phyloP scores from a whole-genome alignment of 2,113 vertebrate genomes.

The Psephotus haematonotus region DNA sequence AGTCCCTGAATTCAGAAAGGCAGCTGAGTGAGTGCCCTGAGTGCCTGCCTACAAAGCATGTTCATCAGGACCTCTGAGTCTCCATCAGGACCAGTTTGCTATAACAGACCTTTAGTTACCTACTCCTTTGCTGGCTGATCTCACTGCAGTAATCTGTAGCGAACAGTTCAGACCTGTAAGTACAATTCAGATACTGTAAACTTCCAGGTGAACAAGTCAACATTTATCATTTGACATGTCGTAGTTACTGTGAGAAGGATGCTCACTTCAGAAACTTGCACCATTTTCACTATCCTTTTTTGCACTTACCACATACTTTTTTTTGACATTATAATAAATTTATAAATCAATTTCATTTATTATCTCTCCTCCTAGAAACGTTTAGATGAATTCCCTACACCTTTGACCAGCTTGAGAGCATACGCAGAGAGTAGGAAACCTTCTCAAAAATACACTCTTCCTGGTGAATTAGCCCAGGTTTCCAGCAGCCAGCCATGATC shows the following conservation, averaged over 20 bases:
- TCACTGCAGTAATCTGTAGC: not conserved
- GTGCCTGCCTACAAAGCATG: not conserved
- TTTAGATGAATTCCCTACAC: not conserved
- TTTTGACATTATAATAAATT: not conserved
- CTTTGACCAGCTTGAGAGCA: not conserved
- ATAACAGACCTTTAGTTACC: not conserved
- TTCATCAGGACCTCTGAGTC: fast-evolving
- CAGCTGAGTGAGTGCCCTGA: not conserved
- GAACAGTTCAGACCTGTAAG: not conserved
- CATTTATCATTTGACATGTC: not conserved
- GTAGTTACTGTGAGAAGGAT: not conserved
- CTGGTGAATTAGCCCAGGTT: not conserved
- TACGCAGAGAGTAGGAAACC: not conserved
- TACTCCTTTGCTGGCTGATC: not conserved
- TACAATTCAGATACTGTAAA: not conserved
- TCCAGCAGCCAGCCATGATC: not conserved
- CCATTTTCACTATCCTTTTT: not conserved
- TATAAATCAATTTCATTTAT: not conserved
- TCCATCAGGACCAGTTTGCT: not conserved
- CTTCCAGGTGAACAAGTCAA: not conserved
- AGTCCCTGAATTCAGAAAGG: not conserved
- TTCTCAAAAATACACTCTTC: not conserved
- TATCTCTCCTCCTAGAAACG: not conserved
- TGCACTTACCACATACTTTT: not conserved
- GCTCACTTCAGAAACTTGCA: not conserved